Percentiles rank a stretch among this genome's conserved stretches.
phyloP scores from a whole-genome alignment of 2,113 vertebrate genomes.

The Anarrhichthys ocellatus region DNA sequence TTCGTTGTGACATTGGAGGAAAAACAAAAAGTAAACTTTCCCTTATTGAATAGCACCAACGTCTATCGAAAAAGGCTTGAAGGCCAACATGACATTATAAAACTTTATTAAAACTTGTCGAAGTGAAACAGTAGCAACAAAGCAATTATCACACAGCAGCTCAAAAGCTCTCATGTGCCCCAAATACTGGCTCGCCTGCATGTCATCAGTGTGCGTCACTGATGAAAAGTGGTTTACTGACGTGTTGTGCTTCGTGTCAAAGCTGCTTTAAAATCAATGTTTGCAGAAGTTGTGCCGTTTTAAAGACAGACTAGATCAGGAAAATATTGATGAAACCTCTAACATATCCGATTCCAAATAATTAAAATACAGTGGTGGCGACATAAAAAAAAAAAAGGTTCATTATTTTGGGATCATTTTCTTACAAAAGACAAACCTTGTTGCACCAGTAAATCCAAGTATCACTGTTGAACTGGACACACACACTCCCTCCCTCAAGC shows the following conservation, averaged over 20 bases:
- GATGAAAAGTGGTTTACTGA: constrained; percentile 52
- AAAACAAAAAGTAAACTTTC: constrained; percentile 48
- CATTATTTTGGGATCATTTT: constrained; percentile 59
- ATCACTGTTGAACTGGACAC: constrained; percentile 49
- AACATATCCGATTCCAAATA: constrained; percentile 73
- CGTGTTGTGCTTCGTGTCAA: constrained; percentile 16
- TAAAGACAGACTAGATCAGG: constrained; percentile 55
- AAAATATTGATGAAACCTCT: constrained; percentile 58
- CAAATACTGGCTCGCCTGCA: constrained; percentile 56
- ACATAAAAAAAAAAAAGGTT: constrained; percentile 57
- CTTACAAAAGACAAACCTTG: constrained; percentile 70
- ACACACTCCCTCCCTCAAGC: not conserved
- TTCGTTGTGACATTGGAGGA: constrained; percentile 58
- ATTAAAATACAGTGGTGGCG: constrained; percentile 78
- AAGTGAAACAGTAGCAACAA: constrained; percentile 72
- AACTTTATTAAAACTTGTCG: constrained; percentile 77
- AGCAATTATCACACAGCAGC: constrained; percentile 71
- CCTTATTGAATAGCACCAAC: constrained; percentile 76
- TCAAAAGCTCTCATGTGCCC: constrained; percentile 52
- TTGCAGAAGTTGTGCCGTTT: constrained; percentile 63
- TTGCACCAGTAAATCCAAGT: constrained; percentile 69
- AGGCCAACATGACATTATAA: constrained; percentile 74
- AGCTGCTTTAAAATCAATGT: constrained; percentile 49
- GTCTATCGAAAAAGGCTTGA: constrained; percentile 75
- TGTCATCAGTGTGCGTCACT: constrained; percentile 45